Evolutionary conservation across 1,140 invertebrate genomes (phyloP).

Genomic region (Trinorchestia longiramus): DNA sequence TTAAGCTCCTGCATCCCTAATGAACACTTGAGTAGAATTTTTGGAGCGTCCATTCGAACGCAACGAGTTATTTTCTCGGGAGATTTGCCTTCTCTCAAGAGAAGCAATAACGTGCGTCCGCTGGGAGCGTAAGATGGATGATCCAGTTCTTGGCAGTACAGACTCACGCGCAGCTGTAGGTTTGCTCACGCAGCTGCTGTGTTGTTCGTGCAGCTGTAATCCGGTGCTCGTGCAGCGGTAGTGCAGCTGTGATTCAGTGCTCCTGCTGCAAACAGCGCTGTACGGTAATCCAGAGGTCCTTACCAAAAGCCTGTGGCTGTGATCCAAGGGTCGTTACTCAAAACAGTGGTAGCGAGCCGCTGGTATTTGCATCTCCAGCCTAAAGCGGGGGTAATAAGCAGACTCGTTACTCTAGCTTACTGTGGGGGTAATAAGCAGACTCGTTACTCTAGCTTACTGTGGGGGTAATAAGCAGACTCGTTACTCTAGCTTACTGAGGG

Average conservation of each 20-base stretch:
- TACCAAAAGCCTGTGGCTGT: background rate
- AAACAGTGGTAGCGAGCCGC: background rate
- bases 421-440: background rate
- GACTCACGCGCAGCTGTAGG: background rate
- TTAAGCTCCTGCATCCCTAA: background rate
- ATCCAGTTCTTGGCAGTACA: background rate
- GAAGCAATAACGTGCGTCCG: conserved; percentile 11
- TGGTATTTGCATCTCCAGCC: background rate
- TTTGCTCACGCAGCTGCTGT: background rate
- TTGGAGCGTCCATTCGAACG: background rate
- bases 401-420: background rate
- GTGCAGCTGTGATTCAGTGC: background rate
- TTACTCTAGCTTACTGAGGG: no score
- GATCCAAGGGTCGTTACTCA: background rate
- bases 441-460: background rate
- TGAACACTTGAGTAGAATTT: conserved; percentile 16
- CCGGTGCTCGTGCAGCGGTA: background rate
- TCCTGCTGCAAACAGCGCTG: background rate
- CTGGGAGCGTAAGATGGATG: conserved; percentile 16
- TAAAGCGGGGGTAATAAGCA: background rate
- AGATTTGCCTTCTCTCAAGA: background rate
- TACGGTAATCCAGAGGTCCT: background rate
- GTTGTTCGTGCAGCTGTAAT: background rate
- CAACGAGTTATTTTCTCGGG: background rate
- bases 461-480: background rate